Evolutionary conservation across 37 sponge, comb jelly and placozoan species (phyloP).

Genomic region (Theonella swinhoei): DNA sequence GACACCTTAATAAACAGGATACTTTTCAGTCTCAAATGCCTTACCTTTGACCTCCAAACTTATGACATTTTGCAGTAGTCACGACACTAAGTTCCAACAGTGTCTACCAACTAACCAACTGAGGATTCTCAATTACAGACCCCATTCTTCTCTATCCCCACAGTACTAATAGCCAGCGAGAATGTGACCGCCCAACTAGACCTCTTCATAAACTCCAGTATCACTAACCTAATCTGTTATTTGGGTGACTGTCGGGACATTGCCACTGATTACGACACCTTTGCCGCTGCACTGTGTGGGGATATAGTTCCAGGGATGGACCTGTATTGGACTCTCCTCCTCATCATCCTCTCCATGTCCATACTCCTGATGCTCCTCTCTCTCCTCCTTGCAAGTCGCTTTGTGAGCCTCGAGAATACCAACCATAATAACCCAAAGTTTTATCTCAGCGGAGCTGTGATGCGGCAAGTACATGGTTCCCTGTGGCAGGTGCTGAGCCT

Average conservation of each 20-base stretch:
- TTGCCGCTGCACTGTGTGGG: conserved; percentile 47
- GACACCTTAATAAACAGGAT: too few relatives aligned
- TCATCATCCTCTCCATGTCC: conserved; percentile 21
- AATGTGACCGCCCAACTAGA: neutral
- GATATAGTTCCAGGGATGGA: conserved; percentile 69
- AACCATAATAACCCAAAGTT: conserved; percentile 5
- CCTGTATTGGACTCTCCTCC: conserved; percentile 60
- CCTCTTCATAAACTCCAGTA: conserved; percentile 5
- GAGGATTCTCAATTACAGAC: too few relatives aligned
- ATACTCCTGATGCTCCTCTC: conserved; percentile 26
- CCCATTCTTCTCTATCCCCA: too few relatives aligned
- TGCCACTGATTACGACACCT: conserved; percentile 6
- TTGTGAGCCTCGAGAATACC: conserved; percentile 29
- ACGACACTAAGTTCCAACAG: too few relatives aligned
- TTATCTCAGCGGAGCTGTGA: conserved; percentile 16
- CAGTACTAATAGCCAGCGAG: conserved; percentile 9
- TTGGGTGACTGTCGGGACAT: conserved; percentile 32
- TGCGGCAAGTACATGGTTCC: conserved; percentile 10
- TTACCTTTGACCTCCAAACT: too few relatives aligned
- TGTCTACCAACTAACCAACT: too few relatives aligned
- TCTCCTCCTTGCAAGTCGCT: conserved; percentile 43
- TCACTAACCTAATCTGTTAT: conserved; percentile 13
- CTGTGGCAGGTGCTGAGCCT: conserved; percentile 36
- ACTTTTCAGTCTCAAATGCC: too few relatives aligned
- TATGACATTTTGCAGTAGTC: too few relatives aligned